A percentile compares a stretch with the other conserved stretches of the same genome.
Evolutionary conservation across 2,113 vertebrate species (phyloP).

Genomic region (Tachuris rubrigastra): DNA sequence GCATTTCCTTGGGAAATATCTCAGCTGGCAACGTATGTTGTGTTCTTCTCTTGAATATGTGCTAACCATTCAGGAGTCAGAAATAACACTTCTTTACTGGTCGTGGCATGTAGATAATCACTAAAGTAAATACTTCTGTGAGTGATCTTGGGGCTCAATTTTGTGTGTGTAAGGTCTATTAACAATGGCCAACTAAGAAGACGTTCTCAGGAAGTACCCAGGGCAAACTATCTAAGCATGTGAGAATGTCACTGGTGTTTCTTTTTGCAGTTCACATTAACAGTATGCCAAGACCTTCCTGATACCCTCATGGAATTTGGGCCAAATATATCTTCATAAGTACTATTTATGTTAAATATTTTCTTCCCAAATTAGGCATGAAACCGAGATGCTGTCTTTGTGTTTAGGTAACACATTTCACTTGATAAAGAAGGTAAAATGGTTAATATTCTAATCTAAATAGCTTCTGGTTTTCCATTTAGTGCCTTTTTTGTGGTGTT

Average conservation of each 20-base stretch:
- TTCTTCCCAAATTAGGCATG: neutral
- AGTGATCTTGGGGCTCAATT: neutral
- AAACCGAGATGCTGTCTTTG: neutral
- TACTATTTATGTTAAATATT: neutral
- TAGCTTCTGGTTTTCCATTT: constrained; percentile 14
- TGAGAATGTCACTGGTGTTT: neutral
- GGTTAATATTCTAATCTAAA: neutral
- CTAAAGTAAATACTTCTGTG: neutral
- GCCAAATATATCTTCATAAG: neutral
- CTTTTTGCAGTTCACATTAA: neutral
- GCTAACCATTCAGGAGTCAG: neutral
- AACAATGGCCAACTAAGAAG: neutral
- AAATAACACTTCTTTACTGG: neutral
- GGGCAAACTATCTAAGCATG: neutral
- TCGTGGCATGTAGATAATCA: neutral
- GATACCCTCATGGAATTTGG: neutral
- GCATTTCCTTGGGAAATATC: neutral
- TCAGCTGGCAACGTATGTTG: neutral
- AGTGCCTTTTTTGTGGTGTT: neutral
- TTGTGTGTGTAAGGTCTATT: neutral
- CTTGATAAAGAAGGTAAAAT: constrained; percentile 4
- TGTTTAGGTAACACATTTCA: neutral
- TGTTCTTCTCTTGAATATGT: neutral
- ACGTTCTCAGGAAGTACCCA: neutral
- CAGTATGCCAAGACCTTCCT: neutral